Conservation (phyloP, 1,140 invertebrate genomes). For the Drosophila jambulina region DNA sequence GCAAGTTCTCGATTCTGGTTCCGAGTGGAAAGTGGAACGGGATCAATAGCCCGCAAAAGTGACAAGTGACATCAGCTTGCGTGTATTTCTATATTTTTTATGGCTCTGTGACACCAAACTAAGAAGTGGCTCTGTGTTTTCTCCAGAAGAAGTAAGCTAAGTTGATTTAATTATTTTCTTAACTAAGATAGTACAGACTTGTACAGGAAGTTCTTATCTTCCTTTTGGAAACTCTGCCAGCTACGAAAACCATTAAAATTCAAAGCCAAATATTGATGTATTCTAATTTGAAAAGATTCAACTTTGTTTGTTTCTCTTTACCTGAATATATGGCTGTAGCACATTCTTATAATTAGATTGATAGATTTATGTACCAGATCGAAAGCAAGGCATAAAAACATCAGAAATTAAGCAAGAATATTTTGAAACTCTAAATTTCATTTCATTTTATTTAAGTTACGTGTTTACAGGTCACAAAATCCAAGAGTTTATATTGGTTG, state of each 20-base stretch:
- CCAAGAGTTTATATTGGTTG: background rate
- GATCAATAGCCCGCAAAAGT: conserved; percentile 40
- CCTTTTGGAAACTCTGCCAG: background rate
- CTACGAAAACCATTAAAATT: background rate
- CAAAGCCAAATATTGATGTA: background rate
- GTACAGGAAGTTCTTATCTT: background rate
- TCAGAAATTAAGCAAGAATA: background rate
- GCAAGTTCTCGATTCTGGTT: conserved; percentile 42
- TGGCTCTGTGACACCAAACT: conserved; percentile 33
- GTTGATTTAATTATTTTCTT: background rate
- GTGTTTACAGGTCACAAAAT: background rate
- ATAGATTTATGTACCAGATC: conserved; percentile 8
- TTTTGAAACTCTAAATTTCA: background rate
- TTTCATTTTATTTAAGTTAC: background rate
- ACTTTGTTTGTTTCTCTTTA: conserved; percentile 3
- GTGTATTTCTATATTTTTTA: conserved; percentile 18
- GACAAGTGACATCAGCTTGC: conserved; percentile 41
- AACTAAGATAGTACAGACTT: background rate
- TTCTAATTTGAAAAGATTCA: background rate
- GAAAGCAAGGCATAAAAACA: background rate
- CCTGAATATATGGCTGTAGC: background rate
- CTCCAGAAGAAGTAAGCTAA: background rate
- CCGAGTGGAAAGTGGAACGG: conserved; percentile 43
- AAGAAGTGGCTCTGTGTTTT: conserved; percentile 9
- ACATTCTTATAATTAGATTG: background rate